Percentiles rank a stretch among this genome's conserved stretches.
Conservation (phyloP, 2,888 invertebrate species). For the Hypena proboscidalis region DNA sequence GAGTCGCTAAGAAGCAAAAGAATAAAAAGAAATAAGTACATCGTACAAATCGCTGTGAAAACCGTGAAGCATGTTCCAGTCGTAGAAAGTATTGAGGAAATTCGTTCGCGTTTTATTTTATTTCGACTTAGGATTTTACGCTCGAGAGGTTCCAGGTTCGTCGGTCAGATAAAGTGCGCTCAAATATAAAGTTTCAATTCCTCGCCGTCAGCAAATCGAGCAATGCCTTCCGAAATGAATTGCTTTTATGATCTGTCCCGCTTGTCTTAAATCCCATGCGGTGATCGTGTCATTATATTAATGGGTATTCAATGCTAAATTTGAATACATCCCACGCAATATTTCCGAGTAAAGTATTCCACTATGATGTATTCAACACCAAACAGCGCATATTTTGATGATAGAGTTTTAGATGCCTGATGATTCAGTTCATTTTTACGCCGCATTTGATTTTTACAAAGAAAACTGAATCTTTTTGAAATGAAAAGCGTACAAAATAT, state of each 20-base stretch:
- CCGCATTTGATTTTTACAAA: slow-evolving; percentile 22
- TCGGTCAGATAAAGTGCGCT: slow-evolving; percentile 78
- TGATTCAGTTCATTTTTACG: slow-evolving; percentile 24
- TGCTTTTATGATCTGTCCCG: slow-evolving; percentile 60
- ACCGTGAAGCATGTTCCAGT: slow-evolving; percentile 54
- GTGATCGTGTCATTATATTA: slow-evolving; percentile 31
- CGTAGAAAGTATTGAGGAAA: slow-evolving; percentile 61
- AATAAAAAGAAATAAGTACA: slow-evolving; percentile 43
- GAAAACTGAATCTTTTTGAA: slow-evolving; percentile 20
- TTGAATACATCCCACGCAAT: slow-evolving; percentile 10
- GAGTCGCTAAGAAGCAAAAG: slow-evolving; percentile 25
- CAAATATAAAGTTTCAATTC: slow-evolving; percentile 83
- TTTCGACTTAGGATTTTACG: slow-evolving; percentile 70
- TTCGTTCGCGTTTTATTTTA: slow-evolving; percentile 71
- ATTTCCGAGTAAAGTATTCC: slow-evolving; percentile 18
- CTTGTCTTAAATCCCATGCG: slow-evolving; percentile 26
- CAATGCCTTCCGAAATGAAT: slow-evolving; percentile 61
- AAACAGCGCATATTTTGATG: slow-evolving; percentile 30
- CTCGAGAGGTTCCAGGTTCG: slow-evolving; percentile 63
- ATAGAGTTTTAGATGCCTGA: slow-evolving; percentile 21
- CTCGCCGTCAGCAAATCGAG: slow-evolving; percentile 66
- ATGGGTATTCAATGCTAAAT: slow-evolving; percentile 23
- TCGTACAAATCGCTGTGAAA: slow-evolving; percentile 57
- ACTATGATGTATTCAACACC: slow-evolving; percentile 17
- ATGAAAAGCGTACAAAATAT: slow-evolving; percentile 30